Base-by-base conservation (phyloP, 2,797 vertebrate genomes). In the Coreius guichenoti region DNA sequence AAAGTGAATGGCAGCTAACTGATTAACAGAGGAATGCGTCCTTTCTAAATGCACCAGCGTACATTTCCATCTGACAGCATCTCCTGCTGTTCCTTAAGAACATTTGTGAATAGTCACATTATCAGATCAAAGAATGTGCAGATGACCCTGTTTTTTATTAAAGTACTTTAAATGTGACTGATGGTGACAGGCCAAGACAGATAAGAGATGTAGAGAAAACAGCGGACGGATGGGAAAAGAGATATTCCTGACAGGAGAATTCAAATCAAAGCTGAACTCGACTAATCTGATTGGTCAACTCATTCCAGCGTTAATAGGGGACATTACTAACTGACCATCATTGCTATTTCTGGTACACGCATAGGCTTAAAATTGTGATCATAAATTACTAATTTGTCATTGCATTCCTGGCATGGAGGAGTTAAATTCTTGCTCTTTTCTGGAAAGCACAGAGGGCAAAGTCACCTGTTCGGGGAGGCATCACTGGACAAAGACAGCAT, bases 401-500 rank as follows among this genome's bases (percentile, higher is more conserved):
- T 19, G 45, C 23, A 80, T 73, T 75, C 69, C 73, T 73, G 73
- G 82, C 36, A 43, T n/a, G 31, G 68, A 70, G 47, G 33, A 80
- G 33, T 79, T 58, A 61, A 26, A 77, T 81, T 47, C 43, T 67
- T 76, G 16, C 49, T 89, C 80, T 54, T 89, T 92, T 63, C 77
- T 89, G 36, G 91, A 91, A 92, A 85, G 91, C 90, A 92, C 8
- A 12, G 82, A 78, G 82, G 78, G 80, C 82, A 72, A 13, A 87
- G 90, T 93, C 92, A 93, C 92, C 92, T 92, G 92, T 92, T 91
- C 87, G 86, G 77, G 77, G 81, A 14, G 54, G 29, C 43, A 26
- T 82, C 70, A 72, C 74, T 26, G 86, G 86, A 94, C 92, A 94
- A 94, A 91, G 93, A 90, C 92, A 88, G 72, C 92, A 93, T 93